Conservation (phyloP, 2,888 invertebrate species). For the Xestia c-nigrum region DNA sequence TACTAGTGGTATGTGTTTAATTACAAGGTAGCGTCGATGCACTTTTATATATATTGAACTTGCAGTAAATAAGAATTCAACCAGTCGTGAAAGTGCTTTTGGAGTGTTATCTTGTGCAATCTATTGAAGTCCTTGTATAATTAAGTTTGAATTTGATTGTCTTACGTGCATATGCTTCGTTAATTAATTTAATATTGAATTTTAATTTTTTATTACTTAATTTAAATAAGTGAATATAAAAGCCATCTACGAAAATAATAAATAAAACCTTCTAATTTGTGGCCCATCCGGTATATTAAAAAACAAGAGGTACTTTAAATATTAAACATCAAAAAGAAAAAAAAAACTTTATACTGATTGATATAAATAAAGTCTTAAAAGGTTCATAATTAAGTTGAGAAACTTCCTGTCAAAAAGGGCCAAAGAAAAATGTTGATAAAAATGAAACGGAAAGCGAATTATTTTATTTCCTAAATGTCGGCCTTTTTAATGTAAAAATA, state of each 20-base stretch:
- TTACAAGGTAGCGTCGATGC: slow-evolving; percentile 28
- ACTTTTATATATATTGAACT: slow-evolving; percentile 22
- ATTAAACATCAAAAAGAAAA: slow-evolving; percentile 1
- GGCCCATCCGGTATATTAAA: slow-evolving; percentile 7
- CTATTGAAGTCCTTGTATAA: background rate
- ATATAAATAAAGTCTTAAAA: slow-evolving; percentile 43
- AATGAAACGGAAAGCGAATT: slow-evolving; percentile 42
- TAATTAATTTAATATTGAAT: background rate
- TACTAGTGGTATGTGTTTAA: slow-evolving; percentile 45
- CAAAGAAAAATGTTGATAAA: slow-evolving; percentile 33
- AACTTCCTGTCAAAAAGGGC: slow-evolving; percentile 31
- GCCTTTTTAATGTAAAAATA: slow-evolving; percentile 20
- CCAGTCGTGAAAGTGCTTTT: slow-evolving; percentile 1
- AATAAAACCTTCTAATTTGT: slow-evolving; percentile 8
- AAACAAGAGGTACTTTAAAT: slow-evolving; percentile 6
- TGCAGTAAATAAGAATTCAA: slow-evolving; percentile 9
- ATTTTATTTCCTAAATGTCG: slow-evolving; percentile 43
- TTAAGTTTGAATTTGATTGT: background rate
- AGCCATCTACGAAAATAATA: background rate
- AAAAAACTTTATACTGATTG: slow-evolving; percentile 37
- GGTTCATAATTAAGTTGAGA: slow-evolving; percentile 40
- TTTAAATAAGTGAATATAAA: background rate
- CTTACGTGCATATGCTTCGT: background rate
- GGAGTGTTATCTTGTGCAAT: background rate
- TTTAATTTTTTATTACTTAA: background rate